Evolutionary conservation across 2,113 vertebrate genomes (phyloP).

Genomic region (Cyprinodon brontotheroides): DNA sequence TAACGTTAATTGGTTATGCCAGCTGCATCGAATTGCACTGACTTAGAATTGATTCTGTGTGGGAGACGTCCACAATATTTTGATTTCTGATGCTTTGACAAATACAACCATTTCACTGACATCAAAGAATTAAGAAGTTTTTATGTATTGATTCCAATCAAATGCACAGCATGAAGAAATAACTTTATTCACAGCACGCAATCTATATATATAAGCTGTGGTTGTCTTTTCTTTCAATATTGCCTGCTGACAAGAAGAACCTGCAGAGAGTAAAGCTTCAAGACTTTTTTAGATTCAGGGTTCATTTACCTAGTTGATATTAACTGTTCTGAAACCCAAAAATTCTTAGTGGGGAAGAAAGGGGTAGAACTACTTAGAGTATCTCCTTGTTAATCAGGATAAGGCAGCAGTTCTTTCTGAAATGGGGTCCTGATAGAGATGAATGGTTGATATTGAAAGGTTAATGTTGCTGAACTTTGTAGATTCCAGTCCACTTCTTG

Average conservation of each 20-base stretch:
- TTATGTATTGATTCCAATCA: background rate
- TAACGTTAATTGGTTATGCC: background rate
- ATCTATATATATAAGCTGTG: background rate
- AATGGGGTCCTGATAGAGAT: background rate
- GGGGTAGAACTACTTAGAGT: too few species aligned
- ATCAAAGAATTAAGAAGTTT: background rate
- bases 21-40: background rate
- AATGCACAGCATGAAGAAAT: background rate
- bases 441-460: background rate
- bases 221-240: background rate
- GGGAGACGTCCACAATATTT: background rate
- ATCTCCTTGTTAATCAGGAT: too few species aligned
- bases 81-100: background rate
- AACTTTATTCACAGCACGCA: background rate
- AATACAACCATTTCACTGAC: background rate
- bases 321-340: too few species aligned
- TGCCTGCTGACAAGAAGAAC: background rate
- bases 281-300: too few species aligned
- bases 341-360: too few species aligned
- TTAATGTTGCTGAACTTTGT: background rate
- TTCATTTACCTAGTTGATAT: too few species aligned
- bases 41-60: background rate
- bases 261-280: background rate
- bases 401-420: too few species aligned
- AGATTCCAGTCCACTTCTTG: background rate